Evolutionary conservation across 2,888 invertebrate genomes (phyloP).

Genomic region (Drosophila dives): DNA sequence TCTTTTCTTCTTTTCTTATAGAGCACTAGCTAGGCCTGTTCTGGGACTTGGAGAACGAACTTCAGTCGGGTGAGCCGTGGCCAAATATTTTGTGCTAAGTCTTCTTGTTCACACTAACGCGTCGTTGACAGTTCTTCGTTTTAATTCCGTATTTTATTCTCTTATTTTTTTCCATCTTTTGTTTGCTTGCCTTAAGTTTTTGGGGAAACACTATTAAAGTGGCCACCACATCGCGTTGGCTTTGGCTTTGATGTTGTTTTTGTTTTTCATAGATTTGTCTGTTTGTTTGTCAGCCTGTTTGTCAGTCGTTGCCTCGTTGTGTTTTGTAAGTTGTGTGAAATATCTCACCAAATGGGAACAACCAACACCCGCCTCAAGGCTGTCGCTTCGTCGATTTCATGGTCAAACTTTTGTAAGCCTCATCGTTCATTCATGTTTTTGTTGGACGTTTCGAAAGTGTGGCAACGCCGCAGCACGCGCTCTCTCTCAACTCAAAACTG

Average conservation of each 20-base stretch:
- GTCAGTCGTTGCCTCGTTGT: constrained; percentile 40
- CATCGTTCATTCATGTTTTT: constrained; percentile 53
- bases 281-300: constrained; percentile 8
- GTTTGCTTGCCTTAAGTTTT: constrained; percentile 34
- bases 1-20: constrained; percentile 10
- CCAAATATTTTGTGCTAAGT: constrained; percentile 74
- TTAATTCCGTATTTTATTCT: constrained; percentile 54
- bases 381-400: constrained; percentile 52
- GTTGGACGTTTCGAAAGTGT: constrained; percentile 23
- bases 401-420: constrained; percentile 47
- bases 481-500: constrained; percentile 6
- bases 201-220: constrained; percentile 29
- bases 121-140: constrained; percentile 71
- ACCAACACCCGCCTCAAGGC: constrained; percentile 67
- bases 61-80: constrained; percentile 21
- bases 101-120: constrained; percentile 78
- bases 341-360: constrained; percentile 71
- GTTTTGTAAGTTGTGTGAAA: constrained; percentile 65
- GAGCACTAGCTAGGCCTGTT: constrained; percentile 29
- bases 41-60: constrained; percentile 24
- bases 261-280: constrained; percentile 58
- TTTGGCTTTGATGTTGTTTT: constrained; percentile 29
- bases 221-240: constrained; percentile 23
- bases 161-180: constrained; percentile 34
- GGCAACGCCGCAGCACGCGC: constrained; percentile 57